Conservation (phyloP, 1,140 invertebrate genomes). For the Atopsyche davidsoni region DNA sequence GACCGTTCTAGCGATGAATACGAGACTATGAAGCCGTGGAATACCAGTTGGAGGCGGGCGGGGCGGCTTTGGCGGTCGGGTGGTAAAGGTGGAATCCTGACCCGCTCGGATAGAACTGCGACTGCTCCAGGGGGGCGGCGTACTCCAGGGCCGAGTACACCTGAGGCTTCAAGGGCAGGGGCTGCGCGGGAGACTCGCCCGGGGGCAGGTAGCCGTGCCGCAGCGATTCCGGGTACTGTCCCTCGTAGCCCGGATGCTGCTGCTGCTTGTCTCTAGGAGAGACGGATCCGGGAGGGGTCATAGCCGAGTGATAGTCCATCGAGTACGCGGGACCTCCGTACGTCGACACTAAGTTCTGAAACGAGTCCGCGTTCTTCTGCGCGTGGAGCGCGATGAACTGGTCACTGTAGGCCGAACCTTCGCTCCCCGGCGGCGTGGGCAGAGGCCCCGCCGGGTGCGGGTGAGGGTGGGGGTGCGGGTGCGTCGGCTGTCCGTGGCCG, state of each 20-base stretch:
- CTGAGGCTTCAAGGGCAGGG: conserved; percentile 84
- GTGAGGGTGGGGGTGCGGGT: conserved; percentile 35
- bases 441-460: conserved; percentile 55
- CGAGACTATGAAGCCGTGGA: conserved; percentile 64
- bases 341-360: conserved; percentile 54
- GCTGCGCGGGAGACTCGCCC: conserved; percentile 57
- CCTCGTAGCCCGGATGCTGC: conserved; percentile 40
- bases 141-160: conserved; percentile 65
- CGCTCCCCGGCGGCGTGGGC: conserved; percentile 80
- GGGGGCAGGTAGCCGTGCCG: conserved; percentile 54
- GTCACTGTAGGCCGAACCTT: conserved; percentile 69
- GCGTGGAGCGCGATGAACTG: conserved; percentile 61
- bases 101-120: conserved; percentile 76
- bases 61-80: conserved; percentile 56
- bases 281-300: conserved; percentile 92
- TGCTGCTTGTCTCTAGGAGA: conserved; percentile 84
- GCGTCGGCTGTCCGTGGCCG: conserved; percentile 44
- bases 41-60: conserved; percentile 67
- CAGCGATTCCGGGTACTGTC: conserved; percentile 44
- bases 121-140: conserved; percentile 58
- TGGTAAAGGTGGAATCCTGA: conserved; percentile 87
- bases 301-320: conserved; percentile 81
- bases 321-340: conserved; percentile 53
- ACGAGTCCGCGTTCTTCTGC: conserved; percentile 50
- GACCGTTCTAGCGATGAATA: conserved; percentile 1